Conservation (phyloP, 2,888 invertebrate genomes). For the Baccha elongata region DNA sequence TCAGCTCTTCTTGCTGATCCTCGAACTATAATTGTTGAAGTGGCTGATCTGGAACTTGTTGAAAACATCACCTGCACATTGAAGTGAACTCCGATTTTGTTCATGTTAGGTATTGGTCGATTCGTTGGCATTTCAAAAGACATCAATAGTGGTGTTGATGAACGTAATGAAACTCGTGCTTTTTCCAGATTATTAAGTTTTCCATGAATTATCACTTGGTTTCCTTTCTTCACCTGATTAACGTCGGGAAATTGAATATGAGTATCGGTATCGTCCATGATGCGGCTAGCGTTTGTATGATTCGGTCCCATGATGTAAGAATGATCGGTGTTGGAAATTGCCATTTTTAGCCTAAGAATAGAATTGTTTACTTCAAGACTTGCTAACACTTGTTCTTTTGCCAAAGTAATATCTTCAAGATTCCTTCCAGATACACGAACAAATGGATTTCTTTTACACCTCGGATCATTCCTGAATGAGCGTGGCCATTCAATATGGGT, state of each 20-base stretch:
- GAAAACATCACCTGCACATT: slow-evolving; percentile 93
- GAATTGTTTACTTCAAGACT: slow-evolving; percentile 95
- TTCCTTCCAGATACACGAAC: slow-evolving; percentile 92
- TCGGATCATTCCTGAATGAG: slow-evolving; percentile 94
- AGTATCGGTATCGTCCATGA: slow-evolving; percentile 97
- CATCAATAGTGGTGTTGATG: slow-evolving; percentile 94
- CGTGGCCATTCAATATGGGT: slow-evolving; percentile 98
- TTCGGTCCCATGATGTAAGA: slow-evolving; percentile 97
- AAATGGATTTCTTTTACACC: slow-evolving; percentile 98
- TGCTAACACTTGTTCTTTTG: slow-evolving; percentile 93
- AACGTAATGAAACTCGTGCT: slow-evolving; percentile 93
- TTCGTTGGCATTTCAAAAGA: slow-evolving; percentile 95
- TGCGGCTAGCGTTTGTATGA: slow-evolving; percentile 86
- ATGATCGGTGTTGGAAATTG: slow-evolving; percentile 98
- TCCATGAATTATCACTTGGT: slow-evolving; percentile 98
- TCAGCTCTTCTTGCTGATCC: slow-evolving; percentile 95
- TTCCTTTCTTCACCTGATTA: slow-evolving; percentile 97
- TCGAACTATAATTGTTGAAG: slow-evolving; percentile 92
- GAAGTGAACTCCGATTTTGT: slow-evolving; percentile 92
- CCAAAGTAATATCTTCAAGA: slow-evolving; percentile 89
- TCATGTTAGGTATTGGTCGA: slow-evolving; percentile 89
- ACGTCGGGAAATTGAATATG: slow-evolving; percentile 99
- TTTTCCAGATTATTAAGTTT: slow-evolving; percentile 94
- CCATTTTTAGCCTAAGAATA: slow-evolving; percentile 98
- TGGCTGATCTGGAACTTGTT: slow-evolving; percentile 91